Base-by-base conservation (phyloP, 1,140 invertebrate genomes). In the Drosophila nebulosa region DNA sequence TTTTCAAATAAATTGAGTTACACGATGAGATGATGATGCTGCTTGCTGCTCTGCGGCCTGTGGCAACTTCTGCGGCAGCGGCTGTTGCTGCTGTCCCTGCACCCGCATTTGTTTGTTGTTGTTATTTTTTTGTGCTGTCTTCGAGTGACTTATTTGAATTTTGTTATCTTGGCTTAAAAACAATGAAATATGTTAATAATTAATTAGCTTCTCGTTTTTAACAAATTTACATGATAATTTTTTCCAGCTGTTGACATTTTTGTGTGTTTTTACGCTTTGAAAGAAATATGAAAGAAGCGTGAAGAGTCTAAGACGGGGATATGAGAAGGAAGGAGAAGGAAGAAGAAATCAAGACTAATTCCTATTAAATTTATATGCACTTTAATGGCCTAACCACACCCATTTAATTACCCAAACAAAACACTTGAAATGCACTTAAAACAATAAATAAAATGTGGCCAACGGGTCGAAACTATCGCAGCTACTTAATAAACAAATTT, bases 401-500 rank as follows among this genome's bases (percentile, higher is more conserved):
- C 88, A 86, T 75, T 90, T 90, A 90, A 90, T 90, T 90, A 83
- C 81, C 66, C 52, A 58, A 66, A 69, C 36, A 51, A 46, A 64
- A 30, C 66, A 71, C 74, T 89, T 72, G 86, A 83, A 86, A 77
- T 73, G 57, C 89, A 86, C 79, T 81, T 70, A 71, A 67, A 72
- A 69, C 77, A 74, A 90, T 86, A 90, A 90, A 90, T 90, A 79
- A 86, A 75, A 69, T 69, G 56, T 52, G 69, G 50, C 66, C 51
- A 58, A 56, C n/a, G 12, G 62, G 59, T n/a, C 24, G 50, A 88
- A 88, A 89, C 81, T 83, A 79, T 88, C 74, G 71, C 67, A 71
- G 74, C 78, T 78, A 69, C 86, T 88, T 83, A 90, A 90, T 90
- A 90, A 90, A 90, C 88, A 90, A 90, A 90, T 90, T 86, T 88